phyloP scores from a whole-genome alignment of 92 coral and sea anemone genomes.

The Zoanthus sansibaricus region DNA sequence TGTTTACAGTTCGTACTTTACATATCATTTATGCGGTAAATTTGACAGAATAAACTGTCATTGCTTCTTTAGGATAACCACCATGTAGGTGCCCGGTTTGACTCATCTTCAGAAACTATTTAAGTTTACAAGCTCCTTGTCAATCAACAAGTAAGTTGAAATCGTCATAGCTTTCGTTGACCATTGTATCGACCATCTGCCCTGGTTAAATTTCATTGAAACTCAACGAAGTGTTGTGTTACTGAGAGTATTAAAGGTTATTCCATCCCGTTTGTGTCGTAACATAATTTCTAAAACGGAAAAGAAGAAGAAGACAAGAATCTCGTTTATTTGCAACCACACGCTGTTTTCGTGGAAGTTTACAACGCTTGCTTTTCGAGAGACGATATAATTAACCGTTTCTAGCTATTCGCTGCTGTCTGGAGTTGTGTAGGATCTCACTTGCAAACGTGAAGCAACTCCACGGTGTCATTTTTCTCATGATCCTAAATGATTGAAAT shows the following conservation, averaged over 20 bases:
- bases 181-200: not conserved
- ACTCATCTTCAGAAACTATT: slow-evolving; percentile 7
- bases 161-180: not conserved
- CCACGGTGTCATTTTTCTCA: not conserved
- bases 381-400: too few species aligned
- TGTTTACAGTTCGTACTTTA: not conserved
- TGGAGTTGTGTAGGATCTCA: slow-evolving; percentile 15
- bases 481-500: not conserved
- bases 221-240: not conserved
- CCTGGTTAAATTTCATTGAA: slow-evolving; percentile 11
- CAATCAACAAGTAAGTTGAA: slow-evolving; percentile 7
- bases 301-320: too few species aligned
- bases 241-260: not conserved
- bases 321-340: not conserved
- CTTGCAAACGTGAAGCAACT: not conserved
- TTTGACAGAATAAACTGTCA: slow-evolving; percentile 18
- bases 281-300: not conserved
- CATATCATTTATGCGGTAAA: slow-evolving; percentile 31
- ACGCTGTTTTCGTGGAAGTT: slow-evolving; percentile 2
- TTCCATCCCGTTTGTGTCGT: not conserved
- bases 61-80: not conserved
- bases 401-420: not conserved
- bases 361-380: not conserved
- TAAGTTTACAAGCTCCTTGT: not conserved
- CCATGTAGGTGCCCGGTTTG: not conserved